Percentiles rank a stretch among this genome's conserved stretches.
Evolutionary conservation across 2,113 vertebrate species (phyloP).

Genomic region (Sylvia atricapilla): DNA sequence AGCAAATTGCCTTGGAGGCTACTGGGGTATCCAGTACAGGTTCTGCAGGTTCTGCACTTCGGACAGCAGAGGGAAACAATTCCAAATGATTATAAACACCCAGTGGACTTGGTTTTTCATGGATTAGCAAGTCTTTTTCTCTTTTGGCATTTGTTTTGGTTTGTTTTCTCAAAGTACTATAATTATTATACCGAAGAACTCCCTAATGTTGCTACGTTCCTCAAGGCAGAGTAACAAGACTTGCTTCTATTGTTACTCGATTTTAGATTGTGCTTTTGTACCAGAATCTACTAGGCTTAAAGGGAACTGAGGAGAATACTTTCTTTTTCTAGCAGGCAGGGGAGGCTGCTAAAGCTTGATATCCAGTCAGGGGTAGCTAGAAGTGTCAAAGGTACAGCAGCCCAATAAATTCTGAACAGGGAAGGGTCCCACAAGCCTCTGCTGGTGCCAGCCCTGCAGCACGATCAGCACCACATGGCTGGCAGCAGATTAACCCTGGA

Average conservation of each 20-base stretch:
- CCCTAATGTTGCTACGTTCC: neutral
- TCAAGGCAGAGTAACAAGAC: neutral
- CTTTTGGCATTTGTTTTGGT: neutral
- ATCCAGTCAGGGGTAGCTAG: neutral
- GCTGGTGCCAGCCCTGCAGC: neutral
- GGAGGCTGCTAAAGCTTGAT: neutral
- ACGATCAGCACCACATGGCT: fast-evolving
- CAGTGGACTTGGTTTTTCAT: neutral
- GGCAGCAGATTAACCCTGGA: neutral
- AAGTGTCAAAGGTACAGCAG: neutral
- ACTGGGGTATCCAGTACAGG: neutral
- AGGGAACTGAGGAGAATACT: neutral
- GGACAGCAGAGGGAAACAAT: neutral
- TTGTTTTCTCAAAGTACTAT: neutral
- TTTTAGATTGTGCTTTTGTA: neutral
- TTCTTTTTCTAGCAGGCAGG: neutral
- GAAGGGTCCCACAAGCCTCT: neutral
- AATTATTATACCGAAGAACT: neutral
- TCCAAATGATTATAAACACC: neutral
- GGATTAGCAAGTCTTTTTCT: neutral
- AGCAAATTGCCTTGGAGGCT: neutral
- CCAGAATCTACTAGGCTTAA: neutral
- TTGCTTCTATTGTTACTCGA: neutral
- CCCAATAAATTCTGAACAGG: neutral
- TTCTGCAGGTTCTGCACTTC: neutral